Conservation (phyloP, 1,140 invertebrate species). For the Sinonovacula constricta region DNA sequence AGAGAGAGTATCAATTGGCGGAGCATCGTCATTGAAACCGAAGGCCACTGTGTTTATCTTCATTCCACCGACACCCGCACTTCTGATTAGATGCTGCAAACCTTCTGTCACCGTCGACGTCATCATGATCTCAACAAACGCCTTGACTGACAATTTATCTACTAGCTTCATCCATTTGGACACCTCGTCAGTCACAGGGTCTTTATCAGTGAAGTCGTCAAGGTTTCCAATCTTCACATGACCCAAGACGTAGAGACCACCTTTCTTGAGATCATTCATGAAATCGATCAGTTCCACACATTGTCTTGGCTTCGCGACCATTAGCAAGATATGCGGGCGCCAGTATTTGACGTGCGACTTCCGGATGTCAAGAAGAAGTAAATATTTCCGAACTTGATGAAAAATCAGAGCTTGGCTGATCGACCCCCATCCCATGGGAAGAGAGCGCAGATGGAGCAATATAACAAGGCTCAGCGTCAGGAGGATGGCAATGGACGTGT, state of each 20-base stretch:
- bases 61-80: slow-evolving; percentile 98
- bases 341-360: slow-evolving; percentile 99
- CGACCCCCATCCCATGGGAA: slow-evolving; percentile 94
- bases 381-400: slow-evolving; percentile 98
- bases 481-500: slow-evolving; percentile 92
- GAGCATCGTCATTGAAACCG: slow-evolving; percentile 85
- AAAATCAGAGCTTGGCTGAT: slow-evolving; percentile 99
- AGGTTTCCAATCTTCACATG: slow-evolving; percentile 86
- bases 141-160: slow-evolving; percentile 95
- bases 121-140: slow-evolving; percentile 97
- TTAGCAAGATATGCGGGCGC: slow-evolving; percentile 96
- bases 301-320: slow-evolving; percentile 94
- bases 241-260: slow-evolving; percentile 96
- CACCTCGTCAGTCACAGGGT: slow-evolving; percentile 83
- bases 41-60: slow-evolving; percentile 96
- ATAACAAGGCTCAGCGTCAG: slow-evolving; percentile 91
- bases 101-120: slow-evolving; percentile 91
- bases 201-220: slow-evolving; percentile 50
- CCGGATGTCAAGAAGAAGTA: slow-evolving; percentile 94
- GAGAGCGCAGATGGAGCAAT: slow-evolving; percentile 93
- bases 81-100: slow-evolving; percentile 92
- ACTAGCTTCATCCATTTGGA: slow-evolving; percentile 92
- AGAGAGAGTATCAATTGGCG: slow-evolving; percentile 64
- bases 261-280: slow-evolving; percentile 99
- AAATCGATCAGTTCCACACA: slow-evolving; percentile 95